A percentile compares a stretch with the other conserved stretches of the same genome.
Evolutionary conservation across 2,797 vertebrate genomes (phyloP).

Genomic region (Enteromius argenteus): DNA sequence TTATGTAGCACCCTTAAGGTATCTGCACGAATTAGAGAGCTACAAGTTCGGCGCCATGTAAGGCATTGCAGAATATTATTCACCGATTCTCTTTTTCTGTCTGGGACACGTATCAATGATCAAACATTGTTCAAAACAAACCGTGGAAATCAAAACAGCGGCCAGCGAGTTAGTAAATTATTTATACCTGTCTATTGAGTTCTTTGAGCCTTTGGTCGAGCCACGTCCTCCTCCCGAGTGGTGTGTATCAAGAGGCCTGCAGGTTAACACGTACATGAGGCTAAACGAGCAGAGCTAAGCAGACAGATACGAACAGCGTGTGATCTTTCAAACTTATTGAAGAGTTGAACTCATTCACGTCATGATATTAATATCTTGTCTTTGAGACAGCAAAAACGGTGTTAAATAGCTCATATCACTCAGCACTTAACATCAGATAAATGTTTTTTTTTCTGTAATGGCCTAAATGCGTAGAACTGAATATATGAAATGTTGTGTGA

Average conservation of each 20-base stretch:
- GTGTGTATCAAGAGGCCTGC: constrained; percentile 40
- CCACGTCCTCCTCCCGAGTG: constrained; percentile 42
- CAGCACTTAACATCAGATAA: neutral
- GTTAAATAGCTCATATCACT: neutral
- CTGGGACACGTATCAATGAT: constrained; percentile 43
- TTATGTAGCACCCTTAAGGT: neutral
- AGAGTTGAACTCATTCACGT: constrained; percentile 2
- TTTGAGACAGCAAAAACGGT: neutral
- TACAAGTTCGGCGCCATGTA: constrained; percentile 21
- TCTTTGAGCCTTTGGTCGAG: constrained; percentile 40
- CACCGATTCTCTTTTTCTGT: constrained; percentile 30
- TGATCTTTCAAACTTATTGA: neutral
- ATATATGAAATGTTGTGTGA: neutral
- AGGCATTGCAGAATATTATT: constrained; percentile 28
- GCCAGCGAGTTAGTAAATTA: constrained; percentile 48
- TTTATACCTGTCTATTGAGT: constrained; percentile 56
- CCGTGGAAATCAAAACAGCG: constrained; percentile 55
- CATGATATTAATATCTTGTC: neutral
- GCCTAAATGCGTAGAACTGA: neutral
- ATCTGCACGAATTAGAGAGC: constrained; percentile 18
- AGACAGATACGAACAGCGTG: neutral
- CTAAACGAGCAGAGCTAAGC: constrained; percentile 36
- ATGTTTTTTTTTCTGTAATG: neutral
- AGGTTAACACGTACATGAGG: constrained; percentile 38
- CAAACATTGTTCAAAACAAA: constrained; percentile 53